Evolutionary conservation across 2,888 invertebrate genomes (phyloP), one percentile per base, ranked within the genome.

Genomic region (Cerceris rybyensis): DNA sequence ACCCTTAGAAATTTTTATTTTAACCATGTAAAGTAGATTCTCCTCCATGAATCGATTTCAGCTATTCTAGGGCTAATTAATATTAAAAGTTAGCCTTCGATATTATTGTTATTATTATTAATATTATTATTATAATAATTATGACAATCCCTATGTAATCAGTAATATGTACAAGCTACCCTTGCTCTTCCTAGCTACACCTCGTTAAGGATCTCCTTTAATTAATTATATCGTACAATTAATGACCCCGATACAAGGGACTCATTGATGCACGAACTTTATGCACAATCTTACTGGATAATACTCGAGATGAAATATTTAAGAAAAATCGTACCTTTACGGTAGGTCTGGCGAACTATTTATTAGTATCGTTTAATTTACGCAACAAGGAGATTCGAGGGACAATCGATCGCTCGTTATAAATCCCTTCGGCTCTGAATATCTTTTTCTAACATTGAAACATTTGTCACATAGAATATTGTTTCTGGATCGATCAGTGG

Each of bases 51-150:
- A 87, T 87, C 86, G 86, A 28, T 28, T 86, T 84, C 85, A 90
- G 91, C 92, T 91, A 91, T 91, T 90, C 89, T 77, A 90, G 91
- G 91, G 91, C 91, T 87, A 85, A 28, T 28, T 86, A 81, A 88
- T 88, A 83, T 88, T 84, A 82, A 84, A 84, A 81, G 81, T 84
- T 77, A 75, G 69, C 57, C 72, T 66, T 81, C 28, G 28, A 28
- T 28, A 28, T 28, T 28, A 28, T 28, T 28, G 28, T 28, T 28
- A 28, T 28, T 28, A 28, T 28, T 28, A 28, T 28, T 28, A 28
- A 2, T 28, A 28, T 28, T 28, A 28, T 28, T 28, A 28, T 28
- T 28, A 28, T 28, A 2, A 28, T 28, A 28, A 82, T 81, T 83
- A 77, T 84, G 83, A 83, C 85, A 84, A 76, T 83, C 68, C 74